A percentile compares a stretch with the other conserved stretches of the same genome.
Conservation (phyloP, 2,888 invertebrate genomes). For the Serrognathus titanus region DNA sequence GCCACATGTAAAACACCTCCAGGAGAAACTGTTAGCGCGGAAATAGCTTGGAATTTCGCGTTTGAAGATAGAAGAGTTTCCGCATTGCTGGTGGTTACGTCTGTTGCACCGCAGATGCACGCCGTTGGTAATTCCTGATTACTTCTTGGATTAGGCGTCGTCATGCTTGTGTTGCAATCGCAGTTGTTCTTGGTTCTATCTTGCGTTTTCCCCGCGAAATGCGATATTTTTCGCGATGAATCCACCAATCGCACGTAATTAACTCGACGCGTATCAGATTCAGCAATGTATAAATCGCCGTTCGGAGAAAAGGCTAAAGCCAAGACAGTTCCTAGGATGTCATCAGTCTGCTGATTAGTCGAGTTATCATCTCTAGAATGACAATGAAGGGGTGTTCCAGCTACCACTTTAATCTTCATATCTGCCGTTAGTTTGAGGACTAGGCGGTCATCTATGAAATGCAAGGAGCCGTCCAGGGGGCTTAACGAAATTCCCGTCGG, state of each 20-base stretch:
- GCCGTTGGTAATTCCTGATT: slow-evolving; percentile 41
- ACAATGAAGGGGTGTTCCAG: slow-evolving; percentile 92
- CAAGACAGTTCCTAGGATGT: slow-evolving; percentile 72
- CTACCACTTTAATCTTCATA: slow-evolving; percentile 87
- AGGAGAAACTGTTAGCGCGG: slow-evolving; percentile 79
- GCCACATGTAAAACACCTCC: slow-evolving; percentile 95
- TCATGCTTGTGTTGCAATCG: slow-evolving; percentile 57
- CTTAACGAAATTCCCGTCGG: slow-evolving; percentile 95
- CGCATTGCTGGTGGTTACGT: slow-evolving; percentile 71
- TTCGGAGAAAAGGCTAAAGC: slow-evolving; percentile 89
- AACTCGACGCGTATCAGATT: slow-evolving; percentile 83
- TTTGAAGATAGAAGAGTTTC: slow-evolving; percentile 86
- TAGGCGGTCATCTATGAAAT: slow-evolving; percentile 93
- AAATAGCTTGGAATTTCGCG: slow-evolving; percentile 69
- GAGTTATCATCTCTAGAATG: slow-evolving; percentile 52
- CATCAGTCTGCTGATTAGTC: slow-evolving; percentile 33
- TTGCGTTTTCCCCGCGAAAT: slow-evolving; percentile 86
- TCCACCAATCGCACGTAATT: slow-evolving; percentile 83
- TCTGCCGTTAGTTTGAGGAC: slow-evolving; percentile 89
- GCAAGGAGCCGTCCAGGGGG: slow-evolving; percentile 89
- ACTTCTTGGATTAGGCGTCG: slow-evolving; percentile 52
- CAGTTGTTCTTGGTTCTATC: slow-evolving; percentile 54
- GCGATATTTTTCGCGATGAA: slow-evolving; percentile 83
- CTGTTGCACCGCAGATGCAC: slow-evolving; percentile 41
- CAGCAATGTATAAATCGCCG: slow-evolving; percentile 89